These are phyloP conservation scores for Drosophila kurseongensis DNA, from an alignment of 1,140 invertebrate species.

Conservation along the genomic window DNA sequence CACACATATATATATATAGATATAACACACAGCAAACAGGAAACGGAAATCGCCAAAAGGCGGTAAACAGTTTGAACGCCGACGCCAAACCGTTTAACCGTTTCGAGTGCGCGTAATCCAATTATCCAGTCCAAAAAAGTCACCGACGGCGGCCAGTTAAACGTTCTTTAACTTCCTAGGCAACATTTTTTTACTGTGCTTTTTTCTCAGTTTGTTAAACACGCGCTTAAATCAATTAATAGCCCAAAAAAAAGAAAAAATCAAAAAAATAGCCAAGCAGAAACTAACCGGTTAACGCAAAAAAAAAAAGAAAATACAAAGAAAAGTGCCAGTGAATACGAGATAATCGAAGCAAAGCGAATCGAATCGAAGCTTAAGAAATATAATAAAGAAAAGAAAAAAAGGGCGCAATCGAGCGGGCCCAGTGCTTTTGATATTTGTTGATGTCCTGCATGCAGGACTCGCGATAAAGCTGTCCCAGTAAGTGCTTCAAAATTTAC, in stretches of 20 bases:
- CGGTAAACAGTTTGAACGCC: conserved; percentile 30
- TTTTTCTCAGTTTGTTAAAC: conserved; percentile 68
- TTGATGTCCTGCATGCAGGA: conserved; percentile 78
- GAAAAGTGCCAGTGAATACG: conserved; percentile 12
- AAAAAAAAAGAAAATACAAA: background rate
- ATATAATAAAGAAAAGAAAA: conserved; percentile 5
- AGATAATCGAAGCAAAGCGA: background rate
- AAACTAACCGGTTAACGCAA: conserved; percentile 27
- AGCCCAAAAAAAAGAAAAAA: conserved; percentile 1
- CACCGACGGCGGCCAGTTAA: conserved; percentile 5
- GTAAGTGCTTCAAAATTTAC: conserved; percentile 85
- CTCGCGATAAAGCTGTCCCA: conserved; percentile 67
- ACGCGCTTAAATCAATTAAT: conserved; percentile 10
- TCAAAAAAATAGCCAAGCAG: conserved; percentile 10
- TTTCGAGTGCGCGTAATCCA: conserved; percentile 18
- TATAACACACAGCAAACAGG: background rate
- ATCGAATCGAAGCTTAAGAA: conserved; percentile 3
- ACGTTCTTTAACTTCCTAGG: background rate
- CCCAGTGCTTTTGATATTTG: conserved; percentile 38
- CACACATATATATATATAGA: too few relatives aligned
- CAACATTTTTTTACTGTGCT: conserved; percentile 72
- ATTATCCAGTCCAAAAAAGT: background rate
- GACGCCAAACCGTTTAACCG: conserved; percentile 28
- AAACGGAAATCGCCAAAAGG: conserved; percentile 15
- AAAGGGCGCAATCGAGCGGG: conserved; percentile 5